Evolutionary conservation across 2,113 vertebrate species (phyloP), one percentile per base, ranked within the genome.

Genomic region (Psephotus haematonotus): DNA sequence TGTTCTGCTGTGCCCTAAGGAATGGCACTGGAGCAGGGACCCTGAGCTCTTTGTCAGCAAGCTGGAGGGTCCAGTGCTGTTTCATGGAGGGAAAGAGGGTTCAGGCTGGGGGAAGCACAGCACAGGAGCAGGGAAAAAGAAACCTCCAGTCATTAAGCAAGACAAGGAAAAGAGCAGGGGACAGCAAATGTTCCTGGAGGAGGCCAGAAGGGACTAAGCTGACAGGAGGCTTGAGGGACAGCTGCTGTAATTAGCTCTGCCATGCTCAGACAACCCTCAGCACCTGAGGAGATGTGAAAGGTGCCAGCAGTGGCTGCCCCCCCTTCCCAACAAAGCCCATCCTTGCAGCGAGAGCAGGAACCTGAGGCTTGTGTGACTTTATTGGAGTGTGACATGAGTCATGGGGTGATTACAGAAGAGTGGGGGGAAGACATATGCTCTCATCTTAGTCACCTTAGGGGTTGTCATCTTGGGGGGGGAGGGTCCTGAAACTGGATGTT

Each of bases 401-500:
- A 1, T 17, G 41, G 28, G 31, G 8, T 0, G 50, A 28, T 9
- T 14, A 65, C 82, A 41, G 35, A 20, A 62, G 29, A 22, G 0
- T 1, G 7, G 16, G 35, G 60, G 10, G 10, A 2, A n/a, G 17
- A 22, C 0, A n/a, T n/a, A 3, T 3, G 0, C 5, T 12, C 17
- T 96, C 19, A 97, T 95, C 98, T 99, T 98, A 99, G 41, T 99
- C 99, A 1, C 91, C 97, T 23, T 97, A 96, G 0, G 96, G 75
- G 89, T 98, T 97, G 98, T 98, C 98, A 55, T 99, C 88, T 39
- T 97, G 97, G 24, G 24, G 24, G 24, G 55, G 98, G 44, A 44
- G 98, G 70, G 97, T 99, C 99, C 72, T 99, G 99, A 94, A 99
- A 99, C 95, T 99, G 98, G 97, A 99, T 99, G 97, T 99, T 99